These are phyloP conservation scores for Vandiemenella viatica DNA, from an alignment of 2,888 invertebrate species.

Conservation along the genomic window DNA sequence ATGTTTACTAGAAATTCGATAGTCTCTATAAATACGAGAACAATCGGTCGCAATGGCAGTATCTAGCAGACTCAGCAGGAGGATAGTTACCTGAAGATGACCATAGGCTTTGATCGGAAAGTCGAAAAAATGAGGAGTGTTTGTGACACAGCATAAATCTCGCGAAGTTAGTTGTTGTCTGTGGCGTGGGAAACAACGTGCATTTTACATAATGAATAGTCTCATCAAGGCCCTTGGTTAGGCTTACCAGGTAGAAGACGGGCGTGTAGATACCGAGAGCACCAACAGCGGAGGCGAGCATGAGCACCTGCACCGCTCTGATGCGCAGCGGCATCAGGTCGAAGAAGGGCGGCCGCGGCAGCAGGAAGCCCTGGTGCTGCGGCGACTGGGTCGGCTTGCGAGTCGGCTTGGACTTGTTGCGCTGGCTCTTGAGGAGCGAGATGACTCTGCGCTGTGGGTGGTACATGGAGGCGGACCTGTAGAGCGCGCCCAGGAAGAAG, in stretches of 20 bases:
- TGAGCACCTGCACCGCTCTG: slow-evolving; percentile 65
- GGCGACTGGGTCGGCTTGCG: not conserved
- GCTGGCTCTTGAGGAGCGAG: slow-evolving; percentile 77
- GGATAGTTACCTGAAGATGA: too few relatives aligned
- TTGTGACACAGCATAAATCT: too few relatives aligned
- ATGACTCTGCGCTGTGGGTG: slow-evolving; percentile 83
- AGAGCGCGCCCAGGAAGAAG: slow-evolving; percentile 75
- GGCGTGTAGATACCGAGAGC: slow-evolving; percentile 82
- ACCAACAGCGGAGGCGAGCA: slow-evolving; percentile 64
- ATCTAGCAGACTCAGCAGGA: too few relatives aligned
- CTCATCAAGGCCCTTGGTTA: too few relatives aligned
- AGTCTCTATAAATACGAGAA: too few relatives aligned
- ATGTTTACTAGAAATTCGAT: too few relatives aligned
- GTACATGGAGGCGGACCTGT: slow-evolving; percentile 78
- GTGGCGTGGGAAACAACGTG: too few relatives aligned
- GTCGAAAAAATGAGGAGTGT: too few relatives aligned
- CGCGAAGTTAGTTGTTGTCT: too few relatives aligned
- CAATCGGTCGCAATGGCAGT: too few relatives aligned
- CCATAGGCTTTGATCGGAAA: too few relatives aligned
- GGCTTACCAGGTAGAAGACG: slow-evolving; percentile 72
- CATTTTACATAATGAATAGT: too few relatives aligned
- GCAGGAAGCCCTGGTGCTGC: slow-evolving; percentile 35
- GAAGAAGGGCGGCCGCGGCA: slow-evolving; percentile 44
- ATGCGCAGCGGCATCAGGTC: slow-evolving; percentile 74
- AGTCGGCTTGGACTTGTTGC: slow-evolving; percentile 69